Evolutionary conservation across 2,113 vertebrate genomes (phyloP), one percentile per base, ranked within the genome.

Genomic region (Protomyctophum bolini): DNA sequence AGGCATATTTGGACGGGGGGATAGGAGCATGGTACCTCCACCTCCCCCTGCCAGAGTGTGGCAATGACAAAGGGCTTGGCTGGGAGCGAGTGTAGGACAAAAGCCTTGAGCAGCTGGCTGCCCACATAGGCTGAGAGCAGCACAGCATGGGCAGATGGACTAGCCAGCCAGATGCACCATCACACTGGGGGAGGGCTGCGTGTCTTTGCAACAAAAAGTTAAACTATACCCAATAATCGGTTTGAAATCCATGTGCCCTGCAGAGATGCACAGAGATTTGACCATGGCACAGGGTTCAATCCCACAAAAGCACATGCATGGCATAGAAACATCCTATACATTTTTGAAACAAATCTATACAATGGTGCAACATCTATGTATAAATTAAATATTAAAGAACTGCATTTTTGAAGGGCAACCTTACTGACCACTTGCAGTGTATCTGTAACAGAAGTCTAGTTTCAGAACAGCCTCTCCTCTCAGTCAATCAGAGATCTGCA

Each of bases 61-160:
- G 52, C 67, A 47, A 80, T 80, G 82, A 92, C 92, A 93, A 92
- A 91, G 84, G 75, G 76, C 70, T 66, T 41, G 47, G 28, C 64
- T 83, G 72, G 77, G 83, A 76, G 66, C 77, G 84, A 79, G 81
- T 56, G 57, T 11, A 70, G 80, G 80, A 92, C 91, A 92, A 91
- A 92, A 84, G 73, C 70, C 60, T 63, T 10, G 80, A 85, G 84
- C 89, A 90, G 88, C 89, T 92, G 90, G 80, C 79, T 80, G 73
- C 78, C 75, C 73, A 61, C 65, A 83, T 70, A 86, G 77, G 83
- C 73, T 21, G 72, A 66, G 75, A 86, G 72, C 57, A 68, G 68
- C 72, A 63, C 80, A 76, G 82, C 70, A 68, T 8, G 79, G 71
- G 80, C 87, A 89, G 86, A 88, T 82, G 77, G 87, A 80, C 58